Percentiles rank a stretch among this genome's conserved stretches.
Evolutionary conservation across 1,140 invertebrate genomes (phyloP).

Genomic region (Laupala kohalensis): DNA sequence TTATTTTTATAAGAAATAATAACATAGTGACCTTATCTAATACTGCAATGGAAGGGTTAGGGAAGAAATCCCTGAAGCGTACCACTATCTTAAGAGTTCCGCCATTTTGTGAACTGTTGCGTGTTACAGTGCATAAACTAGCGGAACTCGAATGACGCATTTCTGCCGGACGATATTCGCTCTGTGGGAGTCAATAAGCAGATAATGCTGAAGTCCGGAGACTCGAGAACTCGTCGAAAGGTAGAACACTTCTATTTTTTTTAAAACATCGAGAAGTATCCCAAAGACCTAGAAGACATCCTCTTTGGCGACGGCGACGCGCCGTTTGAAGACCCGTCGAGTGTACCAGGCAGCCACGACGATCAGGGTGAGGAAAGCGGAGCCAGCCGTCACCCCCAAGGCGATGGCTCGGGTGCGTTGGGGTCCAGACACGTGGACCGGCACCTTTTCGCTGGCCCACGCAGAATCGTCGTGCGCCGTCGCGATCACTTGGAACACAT

Average conservation of each 20-base stretch:
- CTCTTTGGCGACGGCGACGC: not conserved
- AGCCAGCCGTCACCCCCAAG: slow-evolving; percentile 40
- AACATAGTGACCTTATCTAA: no score
- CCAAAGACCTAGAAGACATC: not conserved
- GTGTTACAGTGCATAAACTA: no score
- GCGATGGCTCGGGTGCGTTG: slow-evolving; percentile 43
- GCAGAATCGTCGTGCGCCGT: slow-evolving; percentile 38
- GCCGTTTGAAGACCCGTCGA: slow-evolving; percentile 17
- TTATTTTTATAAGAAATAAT: no score
- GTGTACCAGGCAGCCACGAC: slow-evolving; percentile 44
- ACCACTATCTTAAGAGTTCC: no score
- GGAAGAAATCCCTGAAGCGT: no score
- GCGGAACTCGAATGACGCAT: no score
- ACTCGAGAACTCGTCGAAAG: no score
- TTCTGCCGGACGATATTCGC: no score
- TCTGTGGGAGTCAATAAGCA: no score
- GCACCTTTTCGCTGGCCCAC: slow-evolving; percentile 37
- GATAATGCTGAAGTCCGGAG: no score
- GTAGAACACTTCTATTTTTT: not conserved
- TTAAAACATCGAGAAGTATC: not conserved
- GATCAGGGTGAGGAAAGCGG: slow-evolving; percentile 39
- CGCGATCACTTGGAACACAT: slow-evolving; percentile 50
- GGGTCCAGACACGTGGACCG: slow-evolving; percentile 44
- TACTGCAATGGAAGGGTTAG: no score
- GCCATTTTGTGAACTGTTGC: no score